phyloP scores from a whole-genome alignment of 1,140 invertebrate species.

The Solenopsis fugax region DNA sequence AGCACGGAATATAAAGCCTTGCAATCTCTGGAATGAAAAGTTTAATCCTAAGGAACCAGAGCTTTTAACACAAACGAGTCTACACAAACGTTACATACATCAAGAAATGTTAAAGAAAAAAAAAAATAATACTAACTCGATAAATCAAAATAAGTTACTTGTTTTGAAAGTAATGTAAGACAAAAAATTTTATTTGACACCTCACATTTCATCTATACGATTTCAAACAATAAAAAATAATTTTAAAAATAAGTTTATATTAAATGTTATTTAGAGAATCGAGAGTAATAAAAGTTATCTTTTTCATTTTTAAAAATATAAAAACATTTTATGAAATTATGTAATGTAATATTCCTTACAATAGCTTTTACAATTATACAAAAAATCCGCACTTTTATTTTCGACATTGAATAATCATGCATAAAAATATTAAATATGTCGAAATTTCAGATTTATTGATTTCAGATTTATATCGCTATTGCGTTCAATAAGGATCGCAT shows the following conservation, averaged over 20 bases:
- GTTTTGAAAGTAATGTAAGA: neutral
- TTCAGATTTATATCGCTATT: neutral
- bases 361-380: neutral
- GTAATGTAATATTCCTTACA: neutral
- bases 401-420: neutral
- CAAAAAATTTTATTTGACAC: neutral
- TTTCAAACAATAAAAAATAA: neutral
- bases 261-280: neutral
- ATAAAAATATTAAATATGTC: neutral
- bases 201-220: neutral
- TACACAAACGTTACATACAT: slow-evolving; percentile 15
- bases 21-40: slow-evolving; percentile 46
- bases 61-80: slow-evolving; percentile 23
- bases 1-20: slow-evolving; percentile 48
- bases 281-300: neutral
- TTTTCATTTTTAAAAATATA: neutral
- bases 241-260: neutral
- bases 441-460: neutral
- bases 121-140: neutral
- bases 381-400: neutral
- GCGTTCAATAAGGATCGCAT: neutral
- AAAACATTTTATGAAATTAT: slow-evolving; percentile 8
- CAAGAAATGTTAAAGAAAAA: neutral
- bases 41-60: slow-evolving; percentile 59
- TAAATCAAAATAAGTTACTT: neutral